Base-by-base conservation (phyloP, 2,888 invertebrate species). In the Plusia festucae region DNA sequence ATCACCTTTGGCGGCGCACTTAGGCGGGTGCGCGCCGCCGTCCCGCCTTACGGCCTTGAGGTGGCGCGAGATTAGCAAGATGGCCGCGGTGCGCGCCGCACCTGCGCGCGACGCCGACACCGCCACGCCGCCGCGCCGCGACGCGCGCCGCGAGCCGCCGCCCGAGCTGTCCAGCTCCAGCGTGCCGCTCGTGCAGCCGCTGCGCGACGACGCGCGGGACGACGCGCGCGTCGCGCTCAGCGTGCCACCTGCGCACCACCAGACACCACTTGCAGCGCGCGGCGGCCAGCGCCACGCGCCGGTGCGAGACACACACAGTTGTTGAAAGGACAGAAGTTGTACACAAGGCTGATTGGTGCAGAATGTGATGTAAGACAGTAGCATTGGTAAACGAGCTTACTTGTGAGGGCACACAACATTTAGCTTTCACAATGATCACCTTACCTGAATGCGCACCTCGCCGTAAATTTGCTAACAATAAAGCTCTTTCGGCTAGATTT, bases 11-110 rank as follows among this genome's bases (percentile, higher is more conserved):
- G 95, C 95, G 95, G 94, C 94, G 94, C 93, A 94, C 93, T 93
- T 93, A 83, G 91, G 91, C 92, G 93, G 93, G 94, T 93, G 95
- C 92, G 94, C 93, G 93, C 93, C 93, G 94, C 94, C 94, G 88
- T 91, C 92, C 91, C 91, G 91, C 87, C 87, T 91, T 93, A 95
- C 95, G 95, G 96, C 95, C 94, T 95, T 95, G 93, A 97, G 97
- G 96, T 97, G 97, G 96, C 97, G 97, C 96, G 98, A 98, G 96
- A 98, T 97, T 96, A 98, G 97, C 97, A 98, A 98, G 97, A 98
- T 98, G 97, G 98, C 98, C 96, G 98, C 98, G 96, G 97, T 96
- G 95, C 98, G 97, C 95, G 98, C 98, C 96, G 98, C 98, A 98
- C 98, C 98, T 98, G 98, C 97, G 96, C 98, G 97, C 91, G 98